A percentile compares a stretch with the other conserved stretches of the same genome.
Evolutionary conservation across 2,113 vertebrate genomes (phyloP).

Genomic region (Pholis gunnellus): DNA sequence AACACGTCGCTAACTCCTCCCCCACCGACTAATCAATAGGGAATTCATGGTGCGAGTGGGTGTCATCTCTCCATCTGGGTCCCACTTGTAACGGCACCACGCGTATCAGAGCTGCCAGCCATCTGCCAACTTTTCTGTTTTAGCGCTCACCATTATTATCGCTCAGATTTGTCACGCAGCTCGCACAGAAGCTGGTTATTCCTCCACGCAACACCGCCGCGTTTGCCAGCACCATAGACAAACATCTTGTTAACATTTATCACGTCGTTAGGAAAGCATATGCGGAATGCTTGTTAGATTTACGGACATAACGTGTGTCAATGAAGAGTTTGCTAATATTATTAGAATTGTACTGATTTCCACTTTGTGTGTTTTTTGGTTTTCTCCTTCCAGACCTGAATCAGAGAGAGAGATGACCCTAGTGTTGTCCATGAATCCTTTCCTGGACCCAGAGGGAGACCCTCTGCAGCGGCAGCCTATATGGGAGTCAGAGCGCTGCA

Average conservation of each 20-base stretch:
- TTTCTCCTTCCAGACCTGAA: conserved; percentile 76
- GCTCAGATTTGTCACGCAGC: conserved; percentile 53
- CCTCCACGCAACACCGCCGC: conserved; percentile 41
- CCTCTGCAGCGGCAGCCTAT: conserved; percentile 80
- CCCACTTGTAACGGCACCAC: conserved; percentile 60
- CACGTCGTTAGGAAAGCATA: conserved; percentile 47
- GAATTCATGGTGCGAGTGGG: conserved; percentile 67
- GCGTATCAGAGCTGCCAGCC: conserved; percentile 53
- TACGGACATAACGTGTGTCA: conserved; percentile 6
- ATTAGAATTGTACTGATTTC: not conserved
- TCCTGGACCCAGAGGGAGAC: conserved; percentile 90
- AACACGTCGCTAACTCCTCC: conserved; percentile 61
- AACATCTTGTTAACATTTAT: conserved; percentile 64
- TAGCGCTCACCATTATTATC: conserved; percentile 39
- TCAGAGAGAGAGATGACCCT: conserved; percentile 91
- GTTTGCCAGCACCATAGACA: conserved; percentile 54
- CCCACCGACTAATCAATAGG: conserved; percentile 65
- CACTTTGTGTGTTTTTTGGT: conserved; percentile 14
- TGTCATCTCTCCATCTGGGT: conserved; percentile 71
- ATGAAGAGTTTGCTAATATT: not conserved
- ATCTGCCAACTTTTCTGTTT: conserved; percentile 56
- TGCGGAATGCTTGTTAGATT: conserved; percentile 25
- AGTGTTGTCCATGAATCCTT: conserved; percentile 94
- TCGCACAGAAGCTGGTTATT: conserved; percentile 57
- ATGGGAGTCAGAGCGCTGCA: conserved; percentile 86